Conservation (phyloP, 2,113 vertebrate species). For the Phrynocephalus versicolor region DNA sequence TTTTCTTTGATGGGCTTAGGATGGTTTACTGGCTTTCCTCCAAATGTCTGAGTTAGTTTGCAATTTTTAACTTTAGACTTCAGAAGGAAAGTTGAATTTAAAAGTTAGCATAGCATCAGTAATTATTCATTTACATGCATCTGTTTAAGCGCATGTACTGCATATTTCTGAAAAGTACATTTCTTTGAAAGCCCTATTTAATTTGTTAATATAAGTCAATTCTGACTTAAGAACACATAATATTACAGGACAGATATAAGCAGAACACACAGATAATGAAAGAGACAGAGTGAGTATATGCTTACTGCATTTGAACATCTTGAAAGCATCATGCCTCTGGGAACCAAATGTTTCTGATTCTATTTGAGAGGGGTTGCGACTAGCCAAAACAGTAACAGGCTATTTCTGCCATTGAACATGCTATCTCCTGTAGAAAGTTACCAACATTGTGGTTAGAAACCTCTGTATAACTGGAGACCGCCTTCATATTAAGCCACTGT, state of each 20-base stretch:
- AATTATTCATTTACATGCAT: background rate
- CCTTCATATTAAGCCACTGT: background rate
- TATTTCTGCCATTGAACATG: background rate
- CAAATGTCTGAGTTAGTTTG: too few species aligned
- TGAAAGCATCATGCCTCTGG: background rate
- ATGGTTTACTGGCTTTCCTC: too few species aligned
- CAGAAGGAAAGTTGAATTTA: background rate
- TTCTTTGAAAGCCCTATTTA: too few species aligned
- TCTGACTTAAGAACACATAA: too few species aligned
- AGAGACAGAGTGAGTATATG: background rate
- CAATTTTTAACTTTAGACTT: background rate
- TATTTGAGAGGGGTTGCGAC: background rate
- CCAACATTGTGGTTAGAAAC: background rate
- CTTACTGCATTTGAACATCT: background rate
- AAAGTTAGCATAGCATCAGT: background rate
- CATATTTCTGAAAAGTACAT: too few species aligned
- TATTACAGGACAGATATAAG: too few species aligned
- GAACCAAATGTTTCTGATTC: background rate
- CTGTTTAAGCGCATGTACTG: background rate
- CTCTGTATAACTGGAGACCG: too few species aligned
- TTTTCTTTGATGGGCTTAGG: too few species aligned
- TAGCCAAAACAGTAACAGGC: too few species aligned
- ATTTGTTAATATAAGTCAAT: too few species aligned
- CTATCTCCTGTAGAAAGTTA: too few species aligned
- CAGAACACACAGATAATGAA: too few species aligned